Conservation (phyloP, 2,888 invertebrate species). For the Noctua pronuba region DNA sequence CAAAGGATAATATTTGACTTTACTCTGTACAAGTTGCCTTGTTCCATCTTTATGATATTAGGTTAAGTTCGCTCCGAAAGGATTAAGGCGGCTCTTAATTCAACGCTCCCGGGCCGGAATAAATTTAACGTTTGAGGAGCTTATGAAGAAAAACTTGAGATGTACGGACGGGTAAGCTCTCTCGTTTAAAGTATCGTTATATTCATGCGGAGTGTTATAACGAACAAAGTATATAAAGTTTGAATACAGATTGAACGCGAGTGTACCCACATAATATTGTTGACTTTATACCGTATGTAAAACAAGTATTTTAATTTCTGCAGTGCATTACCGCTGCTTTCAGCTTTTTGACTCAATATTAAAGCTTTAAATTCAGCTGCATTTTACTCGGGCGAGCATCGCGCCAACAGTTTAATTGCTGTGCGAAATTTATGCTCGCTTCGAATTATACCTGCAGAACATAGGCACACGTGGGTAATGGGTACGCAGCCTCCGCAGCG, state of each 20-base stretch:
- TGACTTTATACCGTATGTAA: constrained; percentile 70
- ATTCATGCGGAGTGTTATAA: constrained; percentile 63
- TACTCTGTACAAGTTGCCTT: constrained; percentile 88
- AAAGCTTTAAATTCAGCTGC: constrained; percentile 72
- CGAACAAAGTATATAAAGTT: constrained; percentile 63
- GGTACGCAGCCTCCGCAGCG: constrained; percentile 72
- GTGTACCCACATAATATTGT: constrained; percentile 78
- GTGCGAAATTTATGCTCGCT: constrained; percentile 73
- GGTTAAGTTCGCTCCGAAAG: constrained; percentile 89
- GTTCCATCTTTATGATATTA: constrained; percentile 89
- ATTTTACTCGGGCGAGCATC: constrained; percentile 72
- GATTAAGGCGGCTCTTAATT: constrained; percentile 89
- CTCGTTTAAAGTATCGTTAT: constrained; percentile 77
- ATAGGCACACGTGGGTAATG: constrained; percentile 63
- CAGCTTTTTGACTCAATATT: constrained; percentile 67
- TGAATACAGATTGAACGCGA: constrained; percentile 71
- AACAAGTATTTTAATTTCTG: constrained; percentile 69
- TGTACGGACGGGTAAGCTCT: constrained; percentile 78
- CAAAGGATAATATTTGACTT: constrained; percentile 89
- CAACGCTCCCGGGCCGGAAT: constrained; percentile 88
- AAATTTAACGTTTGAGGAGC: constrained; percentile 88
- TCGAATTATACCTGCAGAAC: constrained; percentile 73
- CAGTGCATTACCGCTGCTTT: constrained; percentile 64
- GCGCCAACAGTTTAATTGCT: constrained; percentile 77
- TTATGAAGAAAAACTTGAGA: constrained; percentile 89